Conservation (phyloP, 2,888 invertebrate genomes). For the Cataglyphis livida region DNA sequence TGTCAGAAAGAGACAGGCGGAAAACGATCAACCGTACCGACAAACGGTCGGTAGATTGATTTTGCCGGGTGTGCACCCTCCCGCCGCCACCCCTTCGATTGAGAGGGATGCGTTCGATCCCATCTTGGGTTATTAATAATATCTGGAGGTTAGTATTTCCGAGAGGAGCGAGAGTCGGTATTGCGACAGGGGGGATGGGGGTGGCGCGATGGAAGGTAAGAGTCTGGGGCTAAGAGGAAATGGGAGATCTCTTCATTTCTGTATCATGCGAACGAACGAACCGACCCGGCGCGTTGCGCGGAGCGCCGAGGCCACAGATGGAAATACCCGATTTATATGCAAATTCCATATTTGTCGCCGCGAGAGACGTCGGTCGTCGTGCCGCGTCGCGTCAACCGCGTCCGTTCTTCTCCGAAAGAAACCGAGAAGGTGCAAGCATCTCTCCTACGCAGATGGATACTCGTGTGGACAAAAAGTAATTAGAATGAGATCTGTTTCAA, state of each 20-base stretch:
- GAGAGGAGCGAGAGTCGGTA: constrained; percentile 60
- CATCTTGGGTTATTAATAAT: constrained; percentile 85
- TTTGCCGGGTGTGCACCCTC: constrained; percentile 76
- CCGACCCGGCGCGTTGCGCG: constrained; percentile 64
- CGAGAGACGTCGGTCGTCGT: constrained; percentile 69
- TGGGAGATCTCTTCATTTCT: constrained; percentile 84
- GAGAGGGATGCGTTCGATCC: constrained; percentile 82
- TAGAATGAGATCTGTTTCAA: not conserved
- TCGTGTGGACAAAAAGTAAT: not conserved
- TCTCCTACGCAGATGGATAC: constrained; percentile 11
- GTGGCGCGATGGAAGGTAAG: constrained; percentile 56
- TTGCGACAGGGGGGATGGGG: constrained; percentile 45
- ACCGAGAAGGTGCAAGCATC: constrained; percentile 50
- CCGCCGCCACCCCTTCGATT: constrained; percentile 58
- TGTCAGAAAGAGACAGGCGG: constrained; percentile 45
- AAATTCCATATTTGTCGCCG: constrained; percentile 89
- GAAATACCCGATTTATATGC: constrained; percentile 90
- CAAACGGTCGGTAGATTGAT: constrained; percentile 84
- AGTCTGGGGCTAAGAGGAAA: constrained; percentile 76
- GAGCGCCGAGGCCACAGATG: constrained; percentile 86
- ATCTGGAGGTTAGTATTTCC: constrained; percentile 85
- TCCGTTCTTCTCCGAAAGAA: constrained; percentile 77
- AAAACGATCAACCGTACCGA: constrained; percentile 66
- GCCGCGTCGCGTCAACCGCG: constrained; percentile 33
- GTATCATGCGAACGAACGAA: constrained; percentile 82